Percentiles rank a stretch among this genome's conserved stretches.
phyloP scores from a whole-genome alignment of 2,113 vertebrate genomes.

The Bagarius yarrelli region DNA sequence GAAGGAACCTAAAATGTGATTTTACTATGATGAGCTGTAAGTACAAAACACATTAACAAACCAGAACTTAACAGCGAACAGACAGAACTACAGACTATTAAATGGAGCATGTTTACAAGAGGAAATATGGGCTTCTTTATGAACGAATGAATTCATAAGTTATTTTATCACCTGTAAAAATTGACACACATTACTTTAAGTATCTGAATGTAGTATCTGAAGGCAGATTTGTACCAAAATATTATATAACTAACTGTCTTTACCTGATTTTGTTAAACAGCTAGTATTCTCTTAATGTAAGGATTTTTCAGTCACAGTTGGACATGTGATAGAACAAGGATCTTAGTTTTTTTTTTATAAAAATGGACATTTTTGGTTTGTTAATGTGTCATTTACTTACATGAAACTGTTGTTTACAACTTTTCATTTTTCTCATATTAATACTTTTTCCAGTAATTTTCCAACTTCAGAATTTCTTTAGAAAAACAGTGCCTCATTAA shows the following conservation, averaged over 20 bases:
- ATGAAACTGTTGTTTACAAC: neutral
- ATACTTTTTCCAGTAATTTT: neutral
- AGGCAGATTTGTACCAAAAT: no score
- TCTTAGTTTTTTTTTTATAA: neutral
- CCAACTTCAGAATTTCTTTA: neutral
- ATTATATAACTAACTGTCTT: no score
- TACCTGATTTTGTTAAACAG: no score
- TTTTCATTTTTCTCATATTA: neutral
- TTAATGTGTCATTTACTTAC: neutral
- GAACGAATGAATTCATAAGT: no score
- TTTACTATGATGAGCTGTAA: neutral
- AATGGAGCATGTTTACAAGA: neutral
- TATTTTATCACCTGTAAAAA: no score
- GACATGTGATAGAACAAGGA: neutral
- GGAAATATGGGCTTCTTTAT: neutral
- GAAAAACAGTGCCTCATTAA: neutral
- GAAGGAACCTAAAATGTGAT: neutral
- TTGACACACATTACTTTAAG: no score
- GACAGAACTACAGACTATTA: neutral
- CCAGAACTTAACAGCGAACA: neutral
- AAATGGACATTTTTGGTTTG: neutral
- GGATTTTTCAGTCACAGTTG: neutral
- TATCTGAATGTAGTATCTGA: no score
- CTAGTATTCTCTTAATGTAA: no score
- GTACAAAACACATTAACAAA: neutral